Conservation (phyloP, 2,797 vertebrate genomes). For the Anguilla megastoma region DNA sequence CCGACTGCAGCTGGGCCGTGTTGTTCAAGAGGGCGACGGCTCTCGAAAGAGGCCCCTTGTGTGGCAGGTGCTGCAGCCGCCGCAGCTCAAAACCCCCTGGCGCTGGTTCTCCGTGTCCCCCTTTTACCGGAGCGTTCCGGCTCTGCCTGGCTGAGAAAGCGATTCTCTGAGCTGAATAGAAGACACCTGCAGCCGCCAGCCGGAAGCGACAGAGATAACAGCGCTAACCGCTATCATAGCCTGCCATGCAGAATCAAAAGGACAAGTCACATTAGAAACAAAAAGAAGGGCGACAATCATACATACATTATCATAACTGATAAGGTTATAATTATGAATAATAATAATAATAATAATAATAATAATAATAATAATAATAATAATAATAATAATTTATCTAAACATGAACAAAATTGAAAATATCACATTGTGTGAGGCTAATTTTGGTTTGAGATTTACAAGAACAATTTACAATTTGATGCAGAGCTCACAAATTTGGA, state of each 20-base stretch:
- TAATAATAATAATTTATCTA: background rate
- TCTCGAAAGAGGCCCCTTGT: constrained; percentile 36
- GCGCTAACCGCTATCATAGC: constrained; percentile 51
- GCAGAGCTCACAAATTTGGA: background rate
- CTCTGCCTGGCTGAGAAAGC: background rate
- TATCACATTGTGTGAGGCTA: background rate
- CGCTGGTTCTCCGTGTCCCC: constrained; percentile 40
- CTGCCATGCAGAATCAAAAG: background rate
- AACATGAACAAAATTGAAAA: background rate
- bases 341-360: background rate
- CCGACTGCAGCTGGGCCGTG: constrained; percentile 63
- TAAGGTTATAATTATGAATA: background rate
- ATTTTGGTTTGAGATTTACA: background rate
- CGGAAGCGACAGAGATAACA: constrained; percentile 48
- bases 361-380: background rate
- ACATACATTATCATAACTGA: background rate
- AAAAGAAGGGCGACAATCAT: background rate
- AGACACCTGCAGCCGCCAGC: constrained; percentile 62
- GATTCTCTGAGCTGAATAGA: constrained; percentile 53
- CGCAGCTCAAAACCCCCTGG: constrained; percentile 27
- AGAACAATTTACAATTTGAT: background rate
- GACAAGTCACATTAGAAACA: background rate
- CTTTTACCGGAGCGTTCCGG: background rate
- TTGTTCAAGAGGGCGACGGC: background rate
- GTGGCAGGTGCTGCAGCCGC: constrained; percentile 55